Conservation (phyloP, 2,888 invertebrate species). For the Erynnis tages region DNA sequence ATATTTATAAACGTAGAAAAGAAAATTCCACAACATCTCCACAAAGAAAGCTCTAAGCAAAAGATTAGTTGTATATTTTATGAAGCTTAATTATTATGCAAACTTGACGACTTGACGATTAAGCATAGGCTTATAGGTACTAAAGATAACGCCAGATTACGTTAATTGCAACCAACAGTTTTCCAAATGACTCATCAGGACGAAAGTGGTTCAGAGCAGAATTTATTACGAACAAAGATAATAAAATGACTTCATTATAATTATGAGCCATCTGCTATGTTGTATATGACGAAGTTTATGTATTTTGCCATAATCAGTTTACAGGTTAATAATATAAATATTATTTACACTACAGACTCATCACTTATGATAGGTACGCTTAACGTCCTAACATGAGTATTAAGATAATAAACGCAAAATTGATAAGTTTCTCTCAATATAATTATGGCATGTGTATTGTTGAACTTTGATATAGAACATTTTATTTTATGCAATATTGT, state of each 20-base stretch:
- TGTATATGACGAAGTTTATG: not conserved
- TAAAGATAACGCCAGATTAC: not conserved
- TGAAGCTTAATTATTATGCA: too few species aligned
- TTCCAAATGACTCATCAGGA: slow-evolving; percentile 7
- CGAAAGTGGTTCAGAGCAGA: slow-evolving; percentile 2
- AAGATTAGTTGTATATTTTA: too few species aligned
- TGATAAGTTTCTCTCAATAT: not conserved
- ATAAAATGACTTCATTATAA: slow-evolving; percentile 3
- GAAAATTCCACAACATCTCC: too few species aligned
- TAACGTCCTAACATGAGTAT: not conserved
- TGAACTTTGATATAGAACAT: slow-evolving; percentile 1
- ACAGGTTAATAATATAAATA: not conserved
- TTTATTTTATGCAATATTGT: too few species aligned
- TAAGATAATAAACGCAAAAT: not conserved
- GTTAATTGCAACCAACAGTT: not conserved
- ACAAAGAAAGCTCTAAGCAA: too few species aligned
- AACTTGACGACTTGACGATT: too few species aligned
- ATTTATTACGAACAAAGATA: not conserved
- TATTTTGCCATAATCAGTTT: slow-evolving; percentile 2
- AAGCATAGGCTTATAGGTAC: too few species aligned
- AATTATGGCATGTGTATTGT: not conserved
- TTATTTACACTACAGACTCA: slow-evolving; percentile 10
- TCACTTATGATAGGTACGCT: not conserved
- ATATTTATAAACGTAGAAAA: too few species aligned
- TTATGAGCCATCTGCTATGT: slow-evolving; percentile 2